Conservation (phyloP, 2,113 vertebrate genomes). For the Pygoscelis adeliae region DNA sequence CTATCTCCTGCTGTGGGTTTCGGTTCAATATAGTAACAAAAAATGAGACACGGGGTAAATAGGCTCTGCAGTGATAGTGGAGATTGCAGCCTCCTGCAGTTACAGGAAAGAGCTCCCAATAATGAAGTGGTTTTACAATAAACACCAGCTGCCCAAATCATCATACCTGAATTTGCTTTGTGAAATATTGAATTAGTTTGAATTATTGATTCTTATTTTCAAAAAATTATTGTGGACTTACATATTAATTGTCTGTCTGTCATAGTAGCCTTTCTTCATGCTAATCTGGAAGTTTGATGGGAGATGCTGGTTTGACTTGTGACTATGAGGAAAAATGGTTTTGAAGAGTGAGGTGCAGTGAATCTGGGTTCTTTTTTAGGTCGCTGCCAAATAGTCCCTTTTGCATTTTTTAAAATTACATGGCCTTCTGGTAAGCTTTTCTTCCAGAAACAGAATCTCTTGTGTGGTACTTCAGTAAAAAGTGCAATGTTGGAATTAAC, state of each 20-base stretch:
- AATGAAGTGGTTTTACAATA: background rate
- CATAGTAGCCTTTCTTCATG: background rate
- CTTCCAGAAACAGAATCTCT: background rate
- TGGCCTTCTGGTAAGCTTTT: background rate
- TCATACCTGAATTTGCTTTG: background rate
- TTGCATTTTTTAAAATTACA: background rate
- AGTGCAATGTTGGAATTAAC: background rate
- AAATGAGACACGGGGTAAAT: background rate
- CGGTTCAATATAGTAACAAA: background rate
- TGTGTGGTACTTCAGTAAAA: background rate
- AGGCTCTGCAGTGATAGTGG: background rate
- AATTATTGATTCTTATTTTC: background rate
- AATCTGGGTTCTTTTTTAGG: background rate
- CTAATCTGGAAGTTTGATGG: background rate
- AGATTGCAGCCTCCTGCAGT: background rate
- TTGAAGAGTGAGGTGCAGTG: background rate
- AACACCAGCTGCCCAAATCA: background rate
- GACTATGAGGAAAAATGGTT: background rate
- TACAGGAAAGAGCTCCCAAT: background rate
- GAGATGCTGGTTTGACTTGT: background rate
- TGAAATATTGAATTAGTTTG: background rate
- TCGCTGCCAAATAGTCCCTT: background rate
- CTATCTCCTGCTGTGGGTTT: conserved; percentile 14
- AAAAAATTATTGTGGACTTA: background rate
- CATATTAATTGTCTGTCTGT: background rate